Conservation (phyloP, 2,888 invertebrate genomes). For the Agrotis ipsilon region DNA sequence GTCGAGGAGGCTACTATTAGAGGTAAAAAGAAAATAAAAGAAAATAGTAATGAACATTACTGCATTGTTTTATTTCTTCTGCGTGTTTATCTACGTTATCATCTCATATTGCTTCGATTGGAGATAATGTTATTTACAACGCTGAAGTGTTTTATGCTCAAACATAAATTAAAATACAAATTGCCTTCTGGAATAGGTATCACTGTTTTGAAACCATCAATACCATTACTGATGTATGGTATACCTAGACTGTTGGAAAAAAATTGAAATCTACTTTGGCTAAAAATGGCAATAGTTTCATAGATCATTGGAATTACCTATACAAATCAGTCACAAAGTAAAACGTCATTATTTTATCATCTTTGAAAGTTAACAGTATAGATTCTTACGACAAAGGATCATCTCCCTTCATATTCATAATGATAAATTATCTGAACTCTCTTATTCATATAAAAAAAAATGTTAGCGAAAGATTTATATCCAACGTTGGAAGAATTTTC, state of each 20-base stretch:
- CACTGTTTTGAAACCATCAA: not conserved
- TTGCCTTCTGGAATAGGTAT: constrained; percentile 20
- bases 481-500: constrained; percentile 29
- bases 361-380: not conserved
- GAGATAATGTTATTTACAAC: constrained; percentile 56
- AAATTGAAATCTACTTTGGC: no score
- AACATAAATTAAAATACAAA: constrained; percentile 34
- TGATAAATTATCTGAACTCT: constrained; percentile 13
- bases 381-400: not conserved
- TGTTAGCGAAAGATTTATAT: constrained; percentile 33
- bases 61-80: constrained; percentile 74
- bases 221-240: not conserved
- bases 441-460: constrained; percentile 18
- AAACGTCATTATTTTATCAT: no score
- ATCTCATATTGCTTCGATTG: constrained; percentile 55
- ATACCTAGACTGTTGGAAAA: no score
- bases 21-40: constrained; percentile 73
- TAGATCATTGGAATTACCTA: no score
- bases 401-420: not conserved
- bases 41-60: constrained; percentile 72
- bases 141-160: constrained; percentile 43
- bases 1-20: constrained; percentile 83
- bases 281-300: no score
- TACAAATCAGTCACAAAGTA: no score
- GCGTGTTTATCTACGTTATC: constrained; percentile 55